Base-by-base conservation (phyloP, 1,140 invertebrate genomes). In the Listronotus oregonensis region DNA sequence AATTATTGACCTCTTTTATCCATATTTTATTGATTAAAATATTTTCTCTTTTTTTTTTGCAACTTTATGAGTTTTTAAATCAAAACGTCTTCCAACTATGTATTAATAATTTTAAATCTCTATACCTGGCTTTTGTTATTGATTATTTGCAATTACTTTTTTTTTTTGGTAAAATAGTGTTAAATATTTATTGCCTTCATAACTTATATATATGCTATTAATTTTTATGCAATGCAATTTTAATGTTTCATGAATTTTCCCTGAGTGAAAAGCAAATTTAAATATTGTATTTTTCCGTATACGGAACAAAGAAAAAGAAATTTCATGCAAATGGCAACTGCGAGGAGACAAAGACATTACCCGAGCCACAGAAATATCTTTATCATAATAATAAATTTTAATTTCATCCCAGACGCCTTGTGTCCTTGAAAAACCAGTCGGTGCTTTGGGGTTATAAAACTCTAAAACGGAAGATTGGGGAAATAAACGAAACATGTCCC, bases 401-500 rank as follows among this genome's bases (percentile, higher is more conserved):
- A 58, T 65, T 65, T 64, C 15, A 64, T 50, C 47, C 47, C 62
- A 57, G 60, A 63, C 60, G 58, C 52, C 43, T 67, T 11, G 51
- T 32, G 65, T 49, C 65, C 65, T 67, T 67, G 65, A 66, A 50
- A 55, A 67, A 67, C 65, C 65, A 67, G 65, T 66, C 63, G 34
- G 9, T 44, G 63, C 55, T 59, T 67, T 63, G 60, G 60, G 60
- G 60, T 63, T 63, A 63, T 63, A 63, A 63, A 63, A 63, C 60
- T 63, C 60, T 42, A 63, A 63, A 71, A 68, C 69, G 66, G 58
- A 64, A 71, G 66, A 68, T 71, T 71, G 63, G 63, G 69, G 67
- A 71, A 71, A 68, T 68, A 71, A 68, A 68, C 66, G 64, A 71
- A 71, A 71, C 69, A 71, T 68, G 69, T 71, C 69, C 63, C 68